Evolutionary conservation across 2,113 vertebrate species (phyloP), one percentile per base, ranked within the genome.

Genomic region (Chrysochloris asiatica): DNA sequence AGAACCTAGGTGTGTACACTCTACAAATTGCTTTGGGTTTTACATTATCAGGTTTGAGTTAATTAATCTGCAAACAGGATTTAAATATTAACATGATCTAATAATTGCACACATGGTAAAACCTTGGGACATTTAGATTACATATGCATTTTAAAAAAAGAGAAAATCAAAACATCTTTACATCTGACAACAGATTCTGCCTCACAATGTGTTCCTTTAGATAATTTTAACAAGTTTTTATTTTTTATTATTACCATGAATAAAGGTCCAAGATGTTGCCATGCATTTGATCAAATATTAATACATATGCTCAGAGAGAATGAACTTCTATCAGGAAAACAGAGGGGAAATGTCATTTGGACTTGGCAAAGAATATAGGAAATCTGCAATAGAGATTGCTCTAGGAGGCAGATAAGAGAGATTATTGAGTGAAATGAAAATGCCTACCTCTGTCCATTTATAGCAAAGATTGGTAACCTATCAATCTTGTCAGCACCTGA

Each of bases 401-500:
- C 14, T 71, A 59, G 81, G 63, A 93, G 12, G 84, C 38, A 85
- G 77, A 76, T 78, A 28, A 89, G 69, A 83, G 38, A 79, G 84
- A 89, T 82, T 73, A 71, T 92, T 92, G 73, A 92, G 67, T 75
- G 75, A 94, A 92, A 94, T 92, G 92, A 95, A 90, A 95, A 88
- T 84, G 41, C 45, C 56, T 78, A 63, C 41, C 47, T 95, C 38
- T 69, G 26, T 75, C 77, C 38, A 30, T 86, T 77, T 41, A 28
- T 79, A 54, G 67, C 67, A 72, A 94, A 82, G 48, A 47, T 45
- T 77, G 21, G 12, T 17, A 30, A 47, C 22, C 52, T 9, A 94
- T 86, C 88, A 86, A 78, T 94, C 90, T 94, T 95, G 86, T 92
- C 83, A 94, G 71, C 72, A 93, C 94, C 94, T 94, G 94, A 84